A percentile compares a stretch with the other conserved stretches of the same genome.
phyloP scores from a whole-genome alignment of 2,797 vertebrate species.

The Sebastes variabilis region DNA sequence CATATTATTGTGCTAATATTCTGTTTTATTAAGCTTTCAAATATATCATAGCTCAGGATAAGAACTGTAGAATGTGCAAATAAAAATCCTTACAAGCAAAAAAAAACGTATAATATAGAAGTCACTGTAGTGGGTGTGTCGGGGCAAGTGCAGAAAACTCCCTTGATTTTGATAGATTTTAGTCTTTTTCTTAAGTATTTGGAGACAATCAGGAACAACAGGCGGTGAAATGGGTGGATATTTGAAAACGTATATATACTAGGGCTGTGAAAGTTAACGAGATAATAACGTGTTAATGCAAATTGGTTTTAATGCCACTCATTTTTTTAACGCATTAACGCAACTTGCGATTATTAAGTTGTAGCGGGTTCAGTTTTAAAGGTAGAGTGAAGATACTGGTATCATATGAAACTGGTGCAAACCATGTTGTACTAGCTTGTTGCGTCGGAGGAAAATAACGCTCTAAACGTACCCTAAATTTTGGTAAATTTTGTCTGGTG shows the following conservation, averaged over 20 bases:
- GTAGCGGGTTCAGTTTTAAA: too few species aligned
- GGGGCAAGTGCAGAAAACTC: background rate
- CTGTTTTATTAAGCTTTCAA: background rate
- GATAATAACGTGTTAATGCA: too few species aligned
- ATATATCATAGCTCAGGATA: background rate
- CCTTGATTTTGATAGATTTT: background rate
- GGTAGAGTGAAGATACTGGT: too few species aligned
- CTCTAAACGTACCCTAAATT: too few species aligned
- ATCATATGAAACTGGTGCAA: too few species aligned
- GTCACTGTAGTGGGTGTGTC: background rate
- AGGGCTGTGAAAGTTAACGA: too few species aligned
- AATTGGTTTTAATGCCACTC: too few species aligned
- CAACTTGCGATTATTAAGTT: too few species aligned
- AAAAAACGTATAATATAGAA: background rate
- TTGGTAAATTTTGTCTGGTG: too few species aligned
- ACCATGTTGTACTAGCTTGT: rapidly evolving
- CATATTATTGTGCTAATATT: background rate
- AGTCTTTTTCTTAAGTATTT: background rate
- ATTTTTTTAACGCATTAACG: too few species aligned
- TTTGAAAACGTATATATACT: background rate
- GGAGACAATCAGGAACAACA: too few species aligned
- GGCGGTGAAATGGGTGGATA: background rate
- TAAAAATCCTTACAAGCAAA: background rate
- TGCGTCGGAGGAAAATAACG: rapidly evolving
- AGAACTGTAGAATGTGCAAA: background rate